A percentile compares a stretch with the other conserved stretches of the same genome.
Conservation (phyloP, 1,140 invertebrate species). For the Apis laboriosa region DNA sequence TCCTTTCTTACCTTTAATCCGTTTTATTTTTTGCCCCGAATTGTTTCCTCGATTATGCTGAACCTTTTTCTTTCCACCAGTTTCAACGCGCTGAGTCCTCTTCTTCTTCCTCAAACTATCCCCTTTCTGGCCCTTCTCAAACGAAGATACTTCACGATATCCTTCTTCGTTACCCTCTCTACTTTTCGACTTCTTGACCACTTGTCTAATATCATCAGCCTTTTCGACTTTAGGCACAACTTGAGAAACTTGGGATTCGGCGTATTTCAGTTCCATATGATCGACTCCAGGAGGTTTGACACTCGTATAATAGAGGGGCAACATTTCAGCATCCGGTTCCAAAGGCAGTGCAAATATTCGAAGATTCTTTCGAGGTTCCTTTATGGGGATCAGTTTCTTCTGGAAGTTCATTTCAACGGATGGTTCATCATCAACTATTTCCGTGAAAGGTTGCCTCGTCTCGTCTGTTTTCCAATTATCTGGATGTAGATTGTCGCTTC, state of each 20-base stretch:
- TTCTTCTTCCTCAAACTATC: slow-evolving; percentile 61
- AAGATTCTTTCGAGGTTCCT: background rate
- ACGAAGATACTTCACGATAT: slow-evolving; percentile 53
- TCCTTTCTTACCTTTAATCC: slow-evolving; percentile 72
- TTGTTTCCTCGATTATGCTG: slow-evolving; percentile 24
- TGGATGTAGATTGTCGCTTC: background rate
- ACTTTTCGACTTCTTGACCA: background rate
- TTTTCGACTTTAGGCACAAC: background rate
- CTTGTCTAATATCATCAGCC: background rate
- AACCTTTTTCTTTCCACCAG: slow-evolving; percentile 31
- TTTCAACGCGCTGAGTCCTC: slow-evolving; percentile 35
- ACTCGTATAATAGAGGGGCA: slow-evolving; percentile 72
- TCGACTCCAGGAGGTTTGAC: slow-evolving; percentile 74
- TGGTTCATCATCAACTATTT: background rate
- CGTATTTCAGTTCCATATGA: slow-evolving; percentile 72
- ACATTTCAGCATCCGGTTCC: slow-evolving; percentile 76
- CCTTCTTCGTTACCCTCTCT: slow-evolving; percentile 49
- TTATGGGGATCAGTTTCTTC: slow-evolving; percentile 33
- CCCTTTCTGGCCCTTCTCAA: slow-evolving; percentile 65
- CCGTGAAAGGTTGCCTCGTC: background rate
- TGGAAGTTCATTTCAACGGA: background rate
- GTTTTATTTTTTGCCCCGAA: slow-evolving; percentile 58
- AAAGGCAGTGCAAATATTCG: background rate
- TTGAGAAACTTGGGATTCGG: slow-evolving; percentile 26
- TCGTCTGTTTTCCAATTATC: background rate